Evolutionary conservation across 2,888 invertebrate genomes (phyloP).

Genomic region (Eustalomyia histrio): DNA sequence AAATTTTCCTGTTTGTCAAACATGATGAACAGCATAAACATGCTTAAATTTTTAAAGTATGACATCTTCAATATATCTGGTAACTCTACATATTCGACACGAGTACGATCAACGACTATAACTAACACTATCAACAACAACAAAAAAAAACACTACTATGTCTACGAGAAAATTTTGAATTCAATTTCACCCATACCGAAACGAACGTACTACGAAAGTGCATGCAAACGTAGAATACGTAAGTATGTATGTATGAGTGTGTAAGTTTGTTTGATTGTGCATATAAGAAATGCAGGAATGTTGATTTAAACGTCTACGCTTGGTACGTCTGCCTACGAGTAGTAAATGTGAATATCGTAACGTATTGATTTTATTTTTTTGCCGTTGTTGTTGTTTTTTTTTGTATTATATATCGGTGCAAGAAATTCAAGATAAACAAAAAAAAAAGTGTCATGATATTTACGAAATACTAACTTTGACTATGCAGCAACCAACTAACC

Average conservation of each 20-base stretch:
- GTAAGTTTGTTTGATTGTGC: background rate
- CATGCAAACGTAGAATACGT: background rate
- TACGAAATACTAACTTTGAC: conserved; percentile 55
- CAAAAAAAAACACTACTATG: conserved; percentile 36
- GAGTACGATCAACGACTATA: conserved; percentile 36
- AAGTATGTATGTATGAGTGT: background rate
- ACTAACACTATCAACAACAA: conserved; percentile 49
- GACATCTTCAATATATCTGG: conserved; percentile 11
- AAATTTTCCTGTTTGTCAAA: no score
- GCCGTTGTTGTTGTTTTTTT: conserved; percentile 27
- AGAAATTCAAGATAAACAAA: conserved; percentile 63
- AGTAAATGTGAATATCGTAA: conserved; percentile 34
- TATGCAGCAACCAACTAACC: conserved; percentile 32
- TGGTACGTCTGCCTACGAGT: conserved; percentile 47
- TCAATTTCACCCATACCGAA: conserved; percentile 55
- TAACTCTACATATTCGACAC: conserved; percentile 28
- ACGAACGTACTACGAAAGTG: conserved; percentile 25
- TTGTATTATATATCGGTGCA: conserved; percentile 52
- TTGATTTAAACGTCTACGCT: conserved; percentile 49
- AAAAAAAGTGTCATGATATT: conserved; percentile 60
- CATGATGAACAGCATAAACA: no score
- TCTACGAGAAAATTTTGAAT: conserved; percentile 59
- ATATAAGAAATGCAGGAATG: conserved; percentile 45
- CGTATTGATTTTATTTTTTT: conserved; percentile 28
- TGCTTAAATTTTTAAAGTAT: background rate